A percentile compares a stretch with the other conserved stretches of the same genome.
These are phyloP conservation scores for Hystrix cristata DNA, from an alignment of 2,113 vertebrate species.

Conservation along the genomic window DNA sequence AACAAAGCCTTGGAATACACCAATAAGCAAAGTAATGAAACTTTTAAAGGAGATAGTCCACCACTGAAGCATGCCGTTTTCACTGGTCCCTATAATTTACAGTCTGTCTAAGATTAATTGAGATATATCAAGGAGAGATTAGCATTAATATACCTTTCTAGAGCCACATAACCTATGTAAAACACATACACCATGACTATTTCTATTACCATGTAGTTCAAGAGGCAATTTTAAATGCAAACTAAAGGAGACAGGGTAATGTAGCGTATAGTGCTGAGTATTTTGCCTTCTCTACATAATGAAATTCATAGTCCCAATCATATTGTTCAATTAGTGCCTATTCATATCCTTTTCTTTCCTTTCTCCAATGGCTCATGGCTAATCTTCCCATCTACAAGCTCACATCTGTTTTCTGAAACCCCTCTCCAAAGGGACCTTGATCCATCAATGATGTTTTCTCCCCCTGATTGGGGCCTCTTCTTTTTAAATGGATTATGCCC, in stretches of 20 bases:
- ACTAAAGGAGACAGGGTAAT: neutral
- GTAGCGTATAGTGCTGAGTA: neutral
- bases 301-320: neutral
- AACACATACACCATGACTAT: neutral
- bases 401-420: neutral
- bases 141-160: neutral
- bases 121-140: neutral
- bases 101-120: neutral
- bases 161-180: neutral
- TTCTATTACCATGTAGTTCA: neutral
- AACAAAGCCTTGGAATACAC: neutral
- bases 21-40: slow-evolving; percentile 32
- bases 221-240: neutral
- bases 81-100: neutral
- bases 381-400: neutral
- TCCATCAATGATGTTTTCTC: neutral
- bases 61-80: neutral
- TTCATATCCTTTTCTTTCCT: neutral
- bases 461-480: neutral
- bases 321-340: neutral
- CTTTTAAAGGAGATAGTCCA: neutral
- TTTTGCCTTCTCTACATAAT: neutral
- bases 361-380: neutral
- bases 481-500: neutral
- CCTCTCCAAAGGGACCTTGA: neutral